Evolutionary conservation across 1,140 invertebrate genomes (phyloP).

Genomic region (Pemphigus obesinymphae): DNA sequence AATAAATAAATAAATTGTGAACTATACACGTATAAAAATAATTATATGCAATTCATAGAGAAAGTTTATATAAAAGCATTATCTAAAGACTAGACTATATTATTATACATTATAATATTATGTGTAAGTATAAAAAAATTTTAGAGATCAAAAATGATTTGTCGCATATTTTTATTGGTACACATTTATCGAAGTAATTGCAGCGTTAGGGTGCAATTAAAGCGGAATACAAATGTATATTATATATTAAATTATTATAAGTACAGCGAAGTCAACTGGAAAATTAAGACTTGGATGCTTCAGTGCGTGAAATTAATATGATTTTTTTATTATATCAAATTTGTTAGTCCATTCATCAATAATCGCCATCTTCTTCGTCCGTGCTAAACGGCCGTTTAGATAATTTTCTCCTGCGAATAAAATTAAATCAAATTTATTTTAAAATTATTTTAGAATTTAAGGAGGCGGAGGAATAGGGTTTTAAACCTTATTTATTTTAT

Average conservation of each 20-base stretch:
- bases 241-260: not conserved
- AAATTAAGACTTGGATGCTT: not conserved
- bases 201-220: not conserved
- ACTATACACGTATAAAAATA: conserved; percentile 3
- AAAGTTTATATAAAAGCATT: not conserved
- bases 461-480: no score
- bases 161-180: no score
- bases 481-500: no score
- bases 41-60: not conserved
- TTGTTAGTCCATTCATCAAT: not conserved
- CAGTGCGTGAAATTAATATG: not conserved
- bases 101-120: not conserved
- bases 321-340: not conserved
- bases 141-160: not conserved
- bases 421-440: not conserved
- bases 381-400: conserved; percentile 32
- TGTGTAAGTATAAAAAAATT: not conserved
- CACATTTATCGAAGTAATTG: not conserved
- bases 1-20: not conserved
- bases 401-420: conserved; percentile 23
- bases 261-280: not conserved
- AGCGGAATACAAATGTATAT: not conserved
- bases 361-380: conserved; percentile 32
- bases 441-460: no score
- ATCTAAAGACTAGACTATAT: no score